Evolutionary conservation across 2,113 vertebrate species (phyloP), one percentile per base, ranked within the genome.

Genomic region (Chaetodon trifascialis): DNA sequence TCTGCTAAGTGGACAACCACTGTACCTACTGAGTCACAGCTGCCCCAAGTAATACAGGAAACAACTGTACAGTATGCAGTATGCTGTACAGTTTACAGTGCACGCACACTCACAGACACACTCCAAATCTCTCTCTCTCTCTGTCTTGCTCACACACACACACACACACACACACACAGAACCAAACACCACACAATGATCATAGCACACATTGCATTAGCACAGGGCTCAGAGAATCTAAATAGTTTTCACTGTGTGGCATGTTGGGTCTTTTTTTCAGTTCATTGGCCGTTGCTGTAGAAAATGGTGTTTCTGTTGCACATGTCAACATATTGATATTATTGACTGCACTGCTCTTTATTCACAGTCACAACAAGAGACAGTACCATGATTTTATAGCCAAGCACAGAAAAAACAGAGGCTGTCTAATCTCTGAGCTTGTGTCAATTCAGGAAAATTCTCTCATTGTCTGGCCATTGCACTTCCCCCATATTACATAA

Each of bases 191-290:
- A 86, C 76, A 91, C 56, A 12, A 89, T 69, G 64, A 87, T 66
- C 59, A 65, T 11, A 82, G 66, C 84, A 59, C 62, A 90, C 70
- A 51, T 68, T 71, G 79, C 84, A 86, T 79, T 17, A 73, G 86
- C 76, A 91, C 82, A 79, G 79, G 62, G 82, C 76, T 88, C 80
- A 62, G 69, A 87, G 69, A 65, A 79, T 74, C 63, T 63, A 74
- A 46, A 76, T 66, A 82, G 72, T 79, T 60, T 76, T 51, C 47
- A 74, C 63, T 38, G 54, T 44, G 1, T 0, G 70, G 77, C 80
- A 73, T 79, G 44, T 11, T 54, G 68, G 17, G 30, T 23, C 72
- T 3, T 14, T 34, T 40, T 7, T 46, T 40, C 36, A 63, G 60
- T 42, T 75, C 36, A 4, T 34, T 23, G 42, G 56, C 79, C 58